A percentile compares a stretch with the other conserved stretches of the same genome.
These are phyloP conservation scores for Hypothenemus hampei DNA, from an alignment of 1,140 invertebrate genomes.

Conservation along the genomic window DNA sequence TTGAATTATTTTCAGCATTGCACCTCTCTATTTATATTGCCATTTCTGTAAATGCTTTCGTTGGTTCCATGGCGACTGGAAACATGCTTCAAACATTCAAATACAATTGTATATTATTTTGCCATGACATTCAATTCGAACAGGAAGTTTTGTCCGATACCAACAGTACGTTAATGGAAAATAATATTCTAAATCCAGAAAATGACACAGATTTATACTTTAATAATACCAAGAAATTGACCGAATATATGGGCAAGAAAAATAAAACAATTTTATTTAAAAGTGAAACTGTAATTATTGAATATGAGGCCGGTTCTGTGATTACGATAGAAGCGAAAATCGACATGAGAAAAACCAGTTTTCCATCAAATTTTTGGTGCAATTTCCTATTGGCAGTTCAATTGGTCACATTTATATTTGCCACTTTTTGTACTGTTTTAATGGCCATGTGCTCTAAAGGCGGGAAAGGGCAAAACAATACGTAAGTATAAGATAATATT, in stretches of 20 bases:
- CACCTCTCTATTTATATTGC: constrained; percentile 19
- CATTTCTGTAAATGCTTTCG: constrained; percentile 13
- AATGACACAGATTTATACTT: too few relatives aligned
- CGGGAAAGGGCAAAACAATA: constrained; percentile 14
- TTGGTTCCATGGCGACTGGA: constrained; percentile 18
- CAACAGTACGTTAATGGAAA: too few relatives aligned
- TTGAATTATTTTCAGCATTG: constrained; percentile 6
- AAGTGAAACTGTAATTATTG: constrained; percentile 11
- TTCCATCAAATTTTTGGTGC: constrained; percentile 14
- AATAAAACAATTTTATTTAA: constrained; percentile 10
- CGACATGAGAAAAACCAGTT: constrained; percentile 17
- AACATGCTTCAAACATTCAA: constrained; percentile 26
- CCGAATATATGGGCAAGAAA: too few relatives aligned
- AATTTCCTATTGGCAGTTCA: constrained; percentile 14
- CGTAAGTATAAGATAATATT: constrained; percentile 13
- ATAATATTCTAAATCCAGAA: too few relatives aligned
- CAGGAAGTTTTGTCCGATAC: background rate
- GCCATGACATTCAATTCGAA: constrained; percentile 6
- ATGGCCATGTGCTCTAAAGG: constrained; percentile 25
- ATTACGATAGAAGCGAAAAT: constrained; percentile 5
- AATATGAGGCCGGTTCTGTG: constrained; percentile 2
- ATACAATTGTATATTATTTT: constrained; percentile 22
- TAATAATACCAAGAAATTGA: too few relatives aligned
- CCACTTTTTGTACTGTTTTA: constrained; percentile 12
- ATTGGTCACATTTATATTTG: constrained; percentile 17